Base-by-base conservation (phyloP, 2,113 vertebrate species). In the Syngnathoides biaculeatus region DNA sequence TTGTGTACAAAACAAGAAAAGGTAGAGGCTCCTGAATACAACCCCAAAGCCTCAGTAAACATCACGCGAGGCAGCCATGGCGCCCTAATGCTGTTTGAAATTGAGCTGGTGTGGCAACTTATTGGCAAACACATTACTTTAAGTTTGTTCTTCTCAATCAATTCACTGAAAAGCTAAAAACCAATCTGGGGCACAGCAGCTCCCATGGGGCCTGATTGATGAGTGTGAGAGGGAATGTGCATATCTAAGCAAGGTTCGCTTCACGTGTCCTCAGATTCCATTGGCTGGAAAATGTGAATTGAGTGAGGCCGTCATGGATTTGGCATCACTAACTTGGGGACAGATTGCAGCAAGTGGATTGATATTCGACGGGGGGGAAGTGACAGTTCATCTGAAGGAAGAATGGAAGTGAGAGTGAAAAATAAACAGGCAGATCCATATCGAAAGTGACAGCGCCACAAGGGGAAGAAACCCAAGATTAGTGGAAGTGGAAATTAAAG, bases 321-420 rank as follows among this genome's bases (percentile, higher is more conserved):
- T 85, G 82, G 85, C 86, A 81, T 80, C 61, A 40, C 79, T 82
- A 82, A 83, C 87, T 84, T 80, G 83, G 80, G 82, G 85, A 84
- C 81, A 87, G 86, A 89, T 90, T 88, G 86, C 73, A 9, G 71
- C 65, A 75, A 74, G 69, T 74, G 86, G 88, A 90, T 91, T 90
- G 89, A 92, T 92, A 84, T 84, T 87, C 80, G 78, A 73, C 69
- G 79, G 80, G 86, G 79, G 82, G 79, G 84, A 88, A 86, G 89
- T 90, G 91, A 91, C 91, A 90, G 85, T 87, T 91, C 88, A 89
- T 92, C 87, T 91, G 84, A 85, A 86, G 83, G 78, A 88, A 87
- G 87, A 85, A 90, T 86, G 85, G 77, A 74, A 81, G 78, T 75
- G 77, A 82, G 82, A 84, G 57, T 72, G 81, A 68, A 79, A 86